Evolutionary conservation across 2,113 vertebrate species (phyloP).

Genomic region (human (Homo sapiens)): DNA sequence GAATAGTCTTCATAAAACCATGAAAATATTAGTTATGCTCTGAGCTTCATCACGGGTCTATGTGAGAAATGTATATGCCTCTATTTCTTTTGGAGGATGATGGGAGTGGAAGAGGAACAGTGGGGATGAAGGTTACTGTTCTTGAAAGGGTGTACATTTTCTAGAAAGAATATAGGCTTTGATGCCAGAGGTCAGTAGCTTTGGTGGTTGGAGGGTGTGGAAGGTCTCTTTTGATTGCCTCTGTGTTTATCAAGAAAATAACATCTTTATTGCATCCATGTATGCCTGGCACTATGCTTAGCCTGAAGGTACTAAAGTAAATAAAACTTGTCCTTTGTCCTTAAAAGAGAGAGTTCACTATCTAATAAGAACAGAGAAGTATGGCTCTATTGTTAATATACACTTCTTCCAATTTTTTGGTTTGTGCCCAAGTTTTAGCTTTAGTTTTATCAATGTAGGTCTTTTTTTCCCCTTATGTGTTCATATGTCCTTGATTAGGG

Average conservation of each 20-base stretch:
- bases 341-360: not conserved
- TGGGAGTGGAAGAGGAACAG: not conserved
- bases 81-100: not conserved
- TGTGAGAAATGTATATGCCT: conserved; percentile 2
- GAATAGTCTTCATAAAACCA: not conserved
- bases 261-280: not conserved
- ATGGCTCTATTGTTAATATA: not conserved
- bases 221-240: conserved; percentile 13
- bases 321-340: not conserved
- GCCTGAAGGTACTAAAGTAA: not conserved
- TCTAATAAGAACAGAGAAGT: not conserved
- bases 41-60: not conserved
- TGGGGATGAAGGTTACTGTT: not conserved
- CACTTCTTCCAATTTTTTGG: not conserved
- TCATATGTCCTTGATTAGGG: not conserved
- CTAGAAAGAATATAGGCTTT: not conserved
- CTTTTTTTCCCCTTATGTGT: not conserved
- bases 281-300: not conserved
- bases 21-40: not conserved
- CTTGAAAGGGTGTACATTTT: not conserved
- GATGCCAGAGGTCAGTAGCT: not conserved
- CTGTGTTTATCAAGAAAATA: not conserved
- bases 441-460: not conserved
- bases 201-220: not conserved
- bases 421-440: not conserved